phyloP scores from a whole-genome alignment of 2,797 vertebrate genomes.

The Melanotaenia boesemani region DNA sequence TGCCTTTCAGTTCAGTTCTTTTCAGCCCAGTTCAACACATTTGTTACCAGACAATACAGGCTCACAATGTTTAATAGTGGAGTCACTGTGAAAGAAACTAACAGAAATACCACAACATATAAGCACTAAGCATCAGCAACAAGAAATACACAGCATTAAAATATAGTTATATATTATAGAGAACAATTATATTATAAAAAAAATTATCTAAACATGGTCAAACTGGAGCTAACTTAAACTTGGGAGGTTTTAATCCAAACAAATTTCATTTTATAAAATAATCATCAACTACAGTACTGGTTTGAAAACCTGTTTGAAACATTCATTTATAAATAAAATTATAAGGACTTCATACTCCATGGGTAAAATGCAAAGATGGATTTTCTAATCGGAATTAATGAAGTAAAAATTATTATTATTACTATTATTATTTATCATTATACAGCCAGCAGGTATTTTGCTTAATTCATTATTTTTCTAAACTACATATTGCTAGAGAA shows the following conservation, averaged over 20 bases:
- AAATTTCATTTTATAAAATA: no score
- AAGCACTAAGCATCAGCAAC: not conserved
- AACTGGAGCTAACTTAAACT: not conserved
- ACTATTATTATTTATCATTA: no score
- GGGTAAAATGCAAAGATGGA: no score
- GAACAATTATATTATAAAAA: not conserved
- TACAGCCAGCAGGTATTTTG: no score
- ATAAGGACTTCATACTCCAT: no score
- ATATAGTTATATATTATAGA: not conserved
- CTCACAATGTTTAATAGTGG: constrained; percentile 8
- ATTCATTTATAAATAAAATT: no score
- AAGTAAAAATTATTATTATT: no score
- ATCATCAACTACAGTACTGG: no score
- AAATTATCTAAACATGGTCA: not conserved
- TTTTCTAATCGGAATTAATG: no score
- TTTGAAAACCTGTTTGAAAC: no score
- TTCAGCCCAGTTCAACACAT: constrained; percentile 3
- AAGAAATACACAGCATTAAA: not conserved
- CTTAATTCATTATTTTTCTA: no score
- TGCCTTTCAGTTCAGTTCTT: constrained; percentile 18
- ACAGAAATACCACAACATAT: not conserved
- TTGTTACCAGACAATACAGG: not conserved
- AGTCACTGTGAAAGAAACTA: not conserved
- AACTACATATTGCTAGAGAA: no score
- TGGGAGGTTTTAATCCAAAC: not conserved